These are phyloP conservation scores for Pangasius krempfi DNA, from an alignment of 2,797 vertebrate genomes.

Conservation along the genomic window DNA sequence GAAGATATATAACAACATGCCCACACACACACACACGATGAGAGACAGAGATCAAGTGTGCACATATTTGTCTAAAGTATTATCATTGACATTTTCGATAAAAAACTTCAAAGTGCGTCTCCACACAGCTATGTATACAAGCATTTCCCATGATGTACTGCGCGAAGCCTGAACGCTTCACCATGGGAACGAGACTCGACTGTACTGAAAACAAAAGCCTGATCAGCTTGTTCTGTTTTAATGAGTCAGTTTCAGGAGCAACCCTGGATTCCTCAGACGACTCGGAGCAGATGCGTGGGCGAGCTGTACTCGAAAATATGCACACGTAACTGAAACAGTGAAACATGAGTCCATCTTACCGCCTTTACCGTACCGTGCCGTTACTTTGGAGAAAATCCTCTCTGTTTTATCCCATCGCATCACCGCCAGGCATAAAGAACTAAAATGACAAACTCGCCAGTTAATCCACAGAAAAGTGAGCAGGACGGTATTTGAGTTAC, in stretches of 20 bases:
- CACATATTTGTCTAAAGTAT: background rate
- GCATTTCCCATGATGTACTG: background rate
- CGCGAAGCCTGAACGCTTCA: constrained; percentile 63
- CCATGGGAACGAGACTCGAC: constrained; percentile 73
- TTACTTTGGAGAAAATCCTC: constrained; percentile 27
- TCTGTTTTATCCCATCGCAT: constrained; percentile 2
- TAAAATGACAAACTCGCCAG: background rate
- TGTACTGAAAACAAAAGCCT: constrained; percentile 52
- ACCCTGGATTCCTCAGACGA: background rate
- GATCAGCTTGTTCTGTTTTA: background rate
- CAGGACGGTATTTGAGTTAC: background rate
- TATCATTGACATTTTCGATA: background rate
- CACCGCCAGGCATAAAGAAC: background rate
- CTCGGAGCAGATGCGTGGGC: background rate
- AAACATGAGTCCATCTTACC: constrained; percentile 50
- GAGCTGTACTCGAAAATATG: constrained; percentile 4
- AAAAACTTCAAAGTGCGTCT: background rate
- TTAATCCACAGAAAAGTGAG: background rate
- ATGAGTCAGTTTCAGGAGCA: background rate
- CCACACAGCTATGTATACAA: background rate
- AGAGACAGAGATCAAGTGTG: background rate
- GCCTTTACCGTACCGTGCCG: constrained; percentile 38
- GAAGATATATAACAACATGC: background rate
- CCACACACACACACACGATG: background rate
- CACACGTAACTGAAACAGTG: background rate